These are phyloP conservation scores for Sula dactylatra DNA, from an alignment of 2,113 vertebrate genomes.

Conservation along the genomic window DNA sequence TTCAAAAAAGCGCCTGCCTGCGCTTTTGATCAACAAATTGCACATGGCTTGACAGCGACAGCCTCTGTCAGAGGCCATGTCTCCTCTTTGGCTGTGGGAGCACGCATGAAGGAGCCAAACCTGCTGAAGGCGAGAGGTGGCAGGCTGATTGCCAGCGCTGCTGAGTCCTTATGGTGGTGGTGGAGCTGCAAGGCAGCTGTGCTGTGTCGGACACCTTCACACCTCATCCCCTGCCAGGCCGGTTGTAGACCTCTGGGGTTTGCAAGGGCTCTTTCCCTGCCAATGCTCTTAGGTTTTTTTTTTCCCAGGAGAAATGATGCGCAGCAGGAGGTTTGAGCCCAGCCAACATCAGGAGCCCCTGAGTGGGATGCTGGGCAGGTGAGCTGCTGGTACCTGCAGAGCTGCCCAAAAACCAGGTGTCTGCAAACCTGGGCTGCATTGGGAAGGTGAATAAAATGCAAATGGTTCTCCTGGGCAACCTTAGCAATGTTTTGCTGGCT, in stretches of 20 bases:
- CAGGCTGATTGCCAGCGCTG: background rate
- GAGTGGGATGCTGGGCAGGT: background rate
- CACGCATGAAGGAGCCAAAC: background rate
- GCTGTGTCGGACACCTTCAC: background rate
- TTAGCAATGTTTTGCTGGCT: background rate
- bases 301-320: background rate
- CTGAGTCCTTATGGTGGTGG: background rate
- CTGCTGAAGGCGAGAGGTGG: background rate
- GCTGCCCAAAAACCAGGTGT: background rate
- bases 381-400: background rate
- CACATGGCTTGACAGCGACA: accelerated
- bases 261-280: background rate
- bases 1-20: background rate
- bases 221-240: background rate
- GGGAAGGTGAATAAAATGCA: background rate
- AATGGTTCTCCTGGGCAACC: background rate
- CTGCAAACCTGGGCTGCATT: background rate
- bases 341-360: accelerated
- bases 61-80: background rate
- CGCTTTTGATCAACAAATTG: background rate
- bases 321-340: background rate
- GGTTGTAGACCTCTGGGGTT: background rate
- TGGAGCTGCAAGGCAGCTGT: background rate
- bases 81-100: background rate
- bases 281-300: background rate